These are phyloP conservation scores for Odocoileus hemionus DNA, from an alignment of 2,113 vertebrate species.

Conservation along the genomic window DNA sequence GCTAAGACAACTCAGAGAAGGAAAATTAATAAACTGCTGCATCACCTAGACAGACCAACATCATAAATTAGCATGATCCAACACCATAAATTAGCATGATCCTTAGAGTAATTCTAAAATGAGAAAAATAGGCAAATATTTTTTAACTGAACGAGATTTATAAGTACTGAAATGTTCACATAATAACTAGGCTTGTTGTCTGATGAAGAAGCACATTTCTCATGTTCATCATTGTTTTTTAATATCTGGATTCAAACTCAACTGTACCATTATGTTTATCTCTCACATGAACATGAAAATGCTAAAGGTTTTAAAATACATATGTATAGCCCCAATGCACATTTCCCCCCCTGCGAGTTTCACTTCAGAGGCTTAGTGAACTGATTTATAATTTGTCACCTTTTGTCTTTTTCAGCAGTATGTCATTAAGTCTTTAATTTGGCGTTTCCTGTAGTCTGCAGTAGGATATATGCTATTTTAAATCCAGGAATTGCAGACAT, in stretches of 20 bases:
- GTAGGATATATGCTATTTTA: slow-evolving; percentile 81
- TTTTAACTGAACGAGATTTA: background rate
- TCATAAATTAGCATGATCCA: slow-evolving; percentile 19
- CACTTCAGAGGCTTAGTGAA: slow-evolving; percentile 68
- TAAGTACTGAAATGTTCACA: background rate
- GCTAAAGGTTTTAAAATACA: background rate
- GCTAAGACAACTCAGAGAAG: background rate
- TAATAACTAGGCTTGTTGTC: background rate
- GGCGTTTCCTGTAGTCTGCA: slow-evolving; percentile 83
- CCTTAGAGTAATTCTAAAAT: background rate
- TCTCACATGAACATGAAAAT: slow-evolving; percentile 45
- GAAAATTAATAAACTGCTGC: slow-evolving; percentile 32
- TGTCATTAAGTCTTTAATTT: slow-evolving; percentile 84
- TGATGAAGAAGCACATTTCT: background rate
- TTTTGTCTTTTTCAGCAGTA: slow-evolving; percentile 82
- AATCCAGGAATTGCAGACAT: slow-evolving; percentile 81
- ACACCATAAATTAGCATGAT: slow-evolving; percentile 36
- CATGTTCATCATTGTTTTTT: background rate
- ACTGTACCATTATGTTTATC: slow-evolving; percentile 48
- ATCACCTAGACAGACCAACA: slow-evolving; percentile 20
- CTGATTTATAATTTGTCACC: slow-evolving; percentile 82
- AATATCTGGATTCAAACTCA: slow-evolving; percentile 46
- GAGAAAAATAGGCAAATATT: background rate
- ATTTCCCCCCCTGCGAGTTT: slow-evolving; percentile 40
- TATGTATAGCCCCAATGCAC: slow-evolving; percentile 29